Base-by-base conservation (phyloP, 2,113 vertebrate species). In the Tamias sibiricus region DNA sequence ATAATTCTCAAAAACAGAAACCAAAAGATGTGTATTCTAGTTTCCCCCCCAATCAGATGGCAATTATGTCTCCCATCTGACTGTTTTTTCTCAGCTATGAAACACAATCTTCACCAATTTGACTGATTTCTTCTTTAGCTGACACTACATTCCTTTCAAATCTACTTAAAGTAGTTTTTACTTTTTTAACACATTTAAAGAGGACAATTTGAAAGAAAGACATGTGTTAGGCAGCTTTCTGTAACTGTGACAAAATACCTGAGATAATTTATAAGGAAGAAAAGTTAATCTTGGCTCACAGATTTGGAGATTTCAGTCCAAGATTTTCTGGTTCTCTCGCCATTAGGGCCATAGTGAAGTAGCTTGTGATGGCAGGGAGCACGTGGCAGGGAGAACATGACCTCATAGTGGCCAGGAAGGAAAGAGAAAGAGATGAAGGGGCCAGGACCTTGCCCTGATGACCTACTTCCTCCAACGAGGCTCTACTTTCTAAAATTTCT, bases 81-180 rank as follows among this genome's bases (percentile, higher is more conserved):
- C 54, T 24, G 49, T 35, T 71, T 84, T 59, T 59, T 80, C 71
- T 52, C 52, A 6, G 11, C 69, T 83, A 2, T 49, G 59, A 82
- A 90, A 35, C 74, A 89, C 89, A 44, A 37, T 52, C 14, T 87
- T 87, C 81, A n/a, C 20, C 44, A 40, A 87, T 83, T 93, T 66
- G 17, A 35, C 52, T 37, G 32, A 64, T 49, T 47, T 82, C 12
- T 59, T 16, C n/a, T 6, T 85, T 69, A 81, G n/a, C 24, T 54
- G 64, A 19, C 42, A 7, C 28, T 74, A 68, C 44, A 42, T 86
- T 90, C 80, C 80, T 90, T 69, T 49, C 62, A 64, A 66, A 32
- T 19, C 37, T n/a, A 77, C 44, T 66, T 72, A n/a, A 42, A 77
- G 59, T 47, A 80, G 2, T 66, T 89, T 71, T 40, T 80, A 68